Base-by-base conservation (phyloP, 2,888 invertebrate species). In the Drosophila formosana region DNA sequence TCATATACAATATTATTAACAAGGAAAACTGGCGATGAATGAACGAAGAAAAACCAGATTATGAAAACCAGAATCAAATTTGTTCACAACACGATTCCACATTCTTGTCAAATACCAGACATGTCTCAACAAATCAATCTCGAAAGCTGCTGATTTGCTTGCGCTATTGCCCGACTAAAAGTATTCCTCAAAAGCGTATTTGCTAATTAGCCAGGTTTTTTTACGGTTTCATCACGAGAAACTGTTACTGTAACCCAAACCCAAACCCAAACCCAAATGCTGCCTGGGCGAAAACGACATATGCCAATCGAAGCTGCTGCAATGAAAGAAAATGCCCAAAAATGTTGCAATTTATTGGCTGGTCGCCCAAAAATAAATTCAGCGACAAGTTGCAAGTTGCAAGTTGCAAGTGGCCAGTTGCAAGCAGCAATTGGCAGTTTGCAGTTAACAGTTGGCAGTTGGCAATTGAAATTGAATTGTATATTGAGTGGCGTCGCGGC, bases 321-420 rank as follows among this genome's bases (percentile, higher is more conserved):
- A 57, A 49, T 37, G 55, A 63, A 61, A 53, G 47, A 84, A 84
- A 80, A 81, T 78, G 75, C 56, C 71, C 68, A 75, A 82, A 85
- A 71, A 71, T 79, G 61, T 81, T 66, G 82, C 81, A 82, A 82
- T 75, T 87, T 75, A 78, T 75, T 68, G 45, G 65, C 56, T 49
- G 49, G 39, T 18, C 56, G 46, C 52, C 64, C 61, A 52, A 75
- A 66, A 55, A 43, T 53, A 64, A 58, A 75, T 57, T 50, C 47
- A 62, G 50, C 28, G 61, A 72, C 68, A 75, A 58, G 58, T 58
- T 71, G 72, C 65, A 72, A 49, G 55, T 7, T 9, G 45, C 45
- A 18, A 13, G 18, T 41, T 41, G 41, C 53, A 7, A 18, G 28
- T 39, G 25, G 51, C 26, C 18, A 37, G 51, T 9, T 9, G 26